phyloP scores from a whole-genome alignment of 2,888 invertebrate species.

The Drosophila pseudotakahashii region DNA sequence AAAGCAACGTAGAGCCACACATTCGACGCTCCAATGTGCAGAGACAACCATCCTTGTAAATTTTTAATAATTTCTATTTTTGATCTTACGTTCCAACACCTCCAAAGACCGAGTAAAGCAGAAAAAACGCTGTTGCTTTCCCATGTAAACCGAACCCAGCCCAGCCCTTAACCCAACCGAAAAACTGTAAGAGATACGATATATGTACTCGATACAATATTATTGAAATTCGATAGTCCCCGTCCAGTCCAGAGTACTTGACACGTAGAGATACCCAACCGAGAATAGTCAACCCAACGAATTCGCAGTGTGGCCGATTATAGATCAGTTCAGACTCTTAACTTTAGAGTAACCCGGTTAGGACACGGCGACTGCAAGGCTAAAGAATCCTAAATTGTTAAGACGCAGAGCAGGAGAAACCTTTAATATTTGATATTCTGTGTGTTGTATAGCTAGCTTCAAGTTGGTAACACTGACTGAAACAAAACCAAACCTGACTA shows the following conservation, averaged over 20 bases:
- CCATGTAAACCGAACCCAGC: constrained; percentile 3
- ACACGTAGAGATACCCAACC: constrained; percentile 2
- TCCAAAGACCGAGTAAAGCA: constrained; percentile 39
- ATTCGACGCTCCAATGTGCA: constrained; percentile 15
- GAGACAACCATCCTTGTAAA: constrained; percentile 39
- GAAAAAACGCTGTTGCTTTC: constrained; percentile 3
- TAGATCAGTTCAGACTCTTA: constrained; percentile 5
- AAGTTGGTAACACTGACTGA: constrained; percentile 19
- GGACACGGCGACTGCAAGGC: not conserved
- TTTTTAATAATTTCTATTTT: constrained; percentile 53
- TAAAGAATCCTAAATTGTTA: not conserved
- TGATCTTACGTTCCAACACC: constrained; percentile 38
- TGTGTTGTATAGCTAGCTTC: constrained; percentile 24
- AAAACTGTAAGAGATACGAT: not conserved
- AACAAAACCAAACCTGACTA: constrained; percentile 4
- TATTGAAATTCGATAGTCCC: constrained; percentile 12
- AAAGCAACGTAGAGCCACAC: constrained; percentile 12
- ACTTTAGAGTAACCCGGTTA: not conserved
- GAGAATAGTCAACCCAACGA: constrained; percentile 9
- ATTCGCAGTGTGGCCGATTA: constrained; percentile 18
- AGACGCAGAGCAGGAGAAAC: constrained; percentile 1
- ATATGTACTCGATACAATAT: not conserved
- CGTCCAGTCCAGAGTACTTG: constrained; percentile 17
- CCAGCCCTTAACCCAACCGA: constrained; percentile 7
- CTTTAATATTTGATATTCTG: constrained; percentile 29